Conservation (phyloP, 2,888 invertebrate species). For the Petrophora chlorosata region DNA sequence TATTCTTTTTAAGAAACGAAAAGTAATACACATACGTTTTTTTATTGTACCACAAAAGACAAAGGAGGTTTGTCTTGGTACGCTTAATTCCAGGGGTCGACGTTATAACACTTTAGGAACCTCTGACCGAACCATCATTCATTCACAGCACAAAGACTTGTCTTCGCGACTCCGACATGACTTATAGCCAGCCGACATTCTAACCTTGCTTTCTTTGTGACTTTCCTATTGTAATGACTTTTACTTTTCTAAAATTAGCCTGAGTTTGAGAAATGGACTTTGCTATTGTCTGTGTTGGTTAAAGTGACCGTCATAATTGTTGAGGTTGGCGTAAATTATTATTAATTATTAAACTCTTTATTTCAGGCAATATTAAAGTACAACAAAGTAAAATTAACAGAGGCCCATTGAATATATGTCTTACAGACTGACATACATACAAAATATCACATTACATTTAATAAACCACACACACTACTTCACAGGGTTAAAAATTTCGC, state of each 20-base stretch:
- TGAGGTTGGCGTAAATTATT: background rate
- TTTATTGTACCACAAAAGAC: too few species aligned
- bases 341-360: too few species aligned
- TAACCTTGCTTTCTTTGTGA: slow-evolving; percentile 17
- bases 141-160: slow-evolving; percentile 22
- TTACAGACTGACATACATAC: too few species aligned
- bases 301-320: background rate
- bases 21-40: too few species aligned
- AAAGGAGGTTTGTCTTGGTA: too few species aligned
- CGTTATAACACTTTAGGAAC: slow-evolving; percentile 2
- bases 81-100: background rate
- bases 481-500: too few species aligned
- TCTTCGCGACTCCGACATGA: slow-evolving; percentile 19
- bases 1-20: too few species aligned
- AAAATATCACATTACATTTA: too few species aligned
- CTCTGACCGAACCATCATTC: slow-evolving; percentile 14
- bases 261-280: slow-evolving; percentile 11
- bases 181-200: slow-evolving; percentile 21
- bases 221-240: slow-evolving; percentile 22
- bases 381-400: too few species aligned
- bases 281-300: slow-evolving; percentile 4
- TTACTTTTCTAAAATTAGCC: slow-evolving; percentile 21
- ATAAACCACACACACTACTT: too few species aligned
- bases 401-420: too few species aligned
- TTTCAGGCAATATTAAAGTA: too few species aligned